Base-by-base conservation (phyloP, 1,140 invertebrate species). In the Palaemon carinicauda region DNA sequence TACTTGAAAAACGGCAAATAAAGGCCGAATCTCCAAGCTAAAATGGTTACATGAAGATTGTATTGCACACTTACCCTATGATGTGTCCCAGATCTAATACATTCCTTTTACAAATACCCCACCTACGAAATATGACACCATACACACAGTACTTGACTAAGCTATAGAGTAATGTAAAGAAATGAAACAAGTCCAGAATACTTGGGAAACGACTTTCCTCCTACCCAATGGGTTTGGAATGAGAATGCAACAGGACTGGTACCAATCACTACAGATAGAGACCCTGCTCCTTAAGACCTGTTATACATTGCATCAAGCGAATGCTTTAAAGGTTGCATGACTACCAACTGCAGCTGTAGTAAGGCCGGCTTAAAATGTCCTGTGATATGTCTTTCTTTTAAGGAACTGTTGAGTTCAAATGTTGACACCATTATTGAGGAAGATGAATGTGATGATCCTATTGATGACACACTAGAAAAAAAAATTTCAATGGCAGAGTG, bases 401-500 rank as follows among this genome's bases (percentile, higher is more conserved):
- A 82, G 80, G 80, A 50, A 65, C 33, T 82, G 27, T 81, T 56
- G 33, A 73, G 80, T 73, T 82, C n/a, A n/a, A 27, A 82, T 21
- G 73, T 41, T 82, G 41, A 53, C 73, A n/a, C n/a, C 73, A 82
- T 65, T 50, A 73, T 33, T 65, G 80, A 81, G 73, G 65, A 73
- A 82, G 60, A 82, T 60, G 80, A 52, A 60, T 82, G 80, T 82
- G 80, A 71, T 73, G 80, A 82, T 82, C 80, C 60, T 65, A 71
- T 73, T 82, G 80, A 82, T 71, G 29, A 33, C 50, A 27, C 24
- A 33, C 52, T 73, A 73, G 60, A n/a, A n/a, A n/a, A n/a, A n/a
- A 82, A 82, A 82, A 82, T 33, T 82, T 82, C 31, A 24, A 24
- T 50, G 56, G 15, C 65, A 73, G 65, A 82, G 31, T 54, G 21